Conservation (phyloP, 2,113 vertebrate genomes). For the Callocephalon fimbriatum region DNA sequence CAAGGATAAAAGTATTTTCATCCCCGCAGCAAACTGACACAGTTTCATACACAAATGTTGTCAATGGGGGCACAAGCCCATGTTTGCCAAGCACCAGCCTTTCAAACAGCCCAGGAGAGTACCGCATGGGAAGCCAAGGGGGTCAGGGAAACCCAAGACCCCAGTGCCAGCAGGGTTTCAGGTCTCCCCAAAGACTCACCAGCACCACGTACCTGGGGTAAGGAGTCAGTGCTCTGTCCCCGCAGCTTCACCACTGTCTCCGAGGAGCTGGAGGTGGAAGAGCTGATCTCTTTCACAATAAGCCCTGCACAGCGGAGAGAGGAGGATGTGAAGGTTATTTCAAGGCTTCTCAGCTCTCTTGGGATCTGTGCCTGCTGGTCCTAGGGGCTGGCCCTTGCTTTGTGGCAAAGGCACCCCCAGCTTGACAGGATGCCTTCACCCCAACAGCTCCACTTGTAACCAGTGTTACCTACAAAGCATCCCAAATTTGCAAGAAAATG, state of each 20-base stretch:
- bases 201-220: slow-evolving; percentile 87
- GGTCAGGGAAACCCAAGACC: accelerated
- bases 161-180: accelerated
- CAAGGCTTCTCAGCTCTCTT: background rate
- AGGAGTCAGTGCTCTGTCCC: slow-evolving; percentile 95
- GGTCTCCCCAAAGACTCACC: background rate
- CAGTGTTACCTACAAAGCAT: background rate
- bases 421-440: accelerated
- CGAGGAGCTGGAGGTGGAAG: slow-evolving; percentile 96
- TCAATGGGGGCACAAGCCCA: background rate
- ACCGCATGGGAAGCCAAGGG: accelerated
- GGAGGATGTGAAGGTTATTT: background rate
- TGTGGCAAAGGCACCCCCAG: background rate
- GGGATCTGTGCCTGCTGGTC: accelerated
- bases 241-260: slow-evolving; percentile 96
- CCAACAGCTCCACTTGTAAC: accelerated
- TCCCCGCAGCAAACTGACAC: background rate
- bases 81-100: background rate
- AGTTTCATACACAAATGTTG: background rate
- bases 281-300: slow-evolving; percentile 94
- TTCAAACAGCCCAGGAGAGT: background rate
- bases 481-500: background rate
- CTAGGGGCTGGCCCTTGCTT: background rate
- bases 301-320: slow-evolving; percentile 79
- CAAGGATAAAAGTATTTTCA: background rate